Conservation (phyloP, 2,113 vertebrate species). For the Dicentrarchus labrax region DNA sequence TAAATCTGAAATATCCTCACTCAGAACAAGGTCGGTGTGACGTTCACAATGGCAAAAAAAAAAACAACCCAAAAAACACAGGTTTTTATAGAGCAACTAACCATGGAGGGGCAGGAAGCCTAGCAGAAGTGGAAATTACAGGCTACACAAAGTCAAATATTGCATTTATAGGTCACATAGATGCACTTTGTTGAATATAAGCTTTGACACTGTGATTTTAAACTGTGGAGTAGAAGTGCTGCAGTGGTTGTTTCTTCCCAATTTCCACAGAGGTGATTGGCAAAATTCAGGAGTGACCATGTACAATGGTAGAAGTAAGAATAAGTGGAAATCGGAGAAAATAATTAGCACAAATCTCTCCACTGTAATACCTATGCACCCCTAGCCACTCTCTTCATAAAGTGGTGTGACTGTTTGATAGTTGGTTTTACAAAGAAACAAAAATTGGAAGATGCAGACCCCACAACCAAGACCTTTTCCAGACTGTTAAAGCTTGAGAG, state of each 20-base stretch:
- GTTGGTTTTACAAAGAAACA: not conserved
- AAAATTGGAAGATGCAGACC: not conserved
- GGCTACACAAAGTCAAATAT: not conserved
- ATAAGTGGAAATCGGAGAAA: not conserved
- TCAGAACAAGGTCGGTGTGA: constrained; percentile 48
- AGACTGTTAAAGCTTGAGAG: not conserved
- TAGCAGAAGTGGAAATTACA: not conserved
- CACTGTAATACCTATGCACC: not conserved
- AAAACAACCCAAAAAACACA: not conserved
- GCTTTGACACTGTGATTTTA: not conserved
- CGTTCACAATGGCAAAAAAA: not conserved
- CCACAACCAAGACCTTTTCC: not conserved
- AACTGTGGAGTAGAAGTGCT: not conserved
- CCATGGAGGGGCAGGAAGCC: not conserved
- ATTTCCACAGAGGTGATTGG: not conserved
- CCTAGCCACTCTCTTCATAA: not conserved
- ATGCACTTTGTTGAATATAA: not conserved
- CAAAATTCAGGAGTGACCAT: not conserved
- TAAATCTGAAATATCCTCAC: constrained; percentile 32
- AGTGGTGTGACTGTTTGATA: not conserved
- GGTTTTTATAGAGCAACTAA: not conserved
- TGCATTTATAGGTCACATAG: not conserved
- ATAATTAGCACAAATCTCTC: not conserved
- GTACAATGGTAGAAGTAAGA: not conserved
- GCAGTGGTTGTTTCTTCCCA: not conserved